These are phyloP conservation scores for Plebejus melissa DNA, from an alignment of 2,888 invertebrate species.

Conservation along the genomic window DNA sequence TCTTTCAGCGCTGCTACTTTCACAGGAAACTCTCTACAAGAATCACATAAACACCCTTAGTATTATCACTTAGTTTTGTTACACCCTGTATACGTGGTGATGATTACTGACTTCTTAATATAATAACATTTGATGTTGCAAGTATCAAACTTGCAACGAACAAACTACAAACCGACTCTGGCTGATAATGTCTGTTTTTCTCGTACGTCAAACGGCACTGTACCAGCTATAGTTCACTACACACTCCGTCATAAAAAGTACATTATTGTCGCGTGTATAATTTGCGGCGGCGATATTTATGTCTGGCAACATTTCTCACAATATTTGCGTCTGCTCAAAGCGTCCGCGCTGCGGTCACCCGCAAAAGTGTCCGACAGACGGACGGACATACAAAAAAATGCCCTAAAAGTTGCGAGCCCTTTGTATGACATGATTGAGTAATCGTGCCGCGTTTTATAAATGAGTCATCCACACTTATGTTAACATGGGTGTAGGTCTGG, in stretches of 20 bases:
- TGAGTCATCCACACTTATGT: background rate
- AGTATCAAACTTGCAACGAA: too few species aligned
- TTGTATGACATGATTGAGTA: conserved; percentile 26
- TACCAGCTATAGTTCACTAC: background rate
- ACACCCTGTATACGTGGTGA: too few species aligned
- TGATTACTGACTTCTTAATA: too few species aligned
- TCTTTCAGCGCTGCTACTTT: too few species aligned
- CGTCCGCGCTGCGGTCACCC: conserved; percentile 42
- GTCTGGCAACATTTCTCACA: conserved; percentile 46
- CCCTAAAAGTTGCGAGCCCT: conserved; percentile 47
- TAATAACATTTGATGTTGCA: too few species aligned
- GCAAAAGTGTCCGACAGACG: conserved; percentile 46
- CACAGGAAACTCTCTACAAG: too few species aligned
- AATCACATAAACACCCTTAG: too few species aligned
- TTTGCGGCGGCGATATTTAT: conserved; percentile 42
- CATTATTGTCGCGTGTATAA: conserved; percentile 32
- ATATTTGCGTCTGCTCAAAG: conserved; percentile 52
- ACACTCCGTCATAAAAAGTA: background rate
- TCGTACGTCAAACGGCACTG: background rate
- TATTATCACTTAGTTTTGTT: too few species aligned
- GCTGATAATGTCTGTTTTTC: too few species aligned
- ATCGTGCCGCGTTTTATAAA: conserved; percentile 16
- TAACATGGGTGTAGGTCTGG: background rate
- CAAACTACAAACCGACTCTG: too few species aligned
- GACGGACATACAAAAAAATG: conserved; percentile 49